phyloP scores from a whole-genome alignment of 2,888 invertebrate genomes.

The Monopis laevigella region DNA sequence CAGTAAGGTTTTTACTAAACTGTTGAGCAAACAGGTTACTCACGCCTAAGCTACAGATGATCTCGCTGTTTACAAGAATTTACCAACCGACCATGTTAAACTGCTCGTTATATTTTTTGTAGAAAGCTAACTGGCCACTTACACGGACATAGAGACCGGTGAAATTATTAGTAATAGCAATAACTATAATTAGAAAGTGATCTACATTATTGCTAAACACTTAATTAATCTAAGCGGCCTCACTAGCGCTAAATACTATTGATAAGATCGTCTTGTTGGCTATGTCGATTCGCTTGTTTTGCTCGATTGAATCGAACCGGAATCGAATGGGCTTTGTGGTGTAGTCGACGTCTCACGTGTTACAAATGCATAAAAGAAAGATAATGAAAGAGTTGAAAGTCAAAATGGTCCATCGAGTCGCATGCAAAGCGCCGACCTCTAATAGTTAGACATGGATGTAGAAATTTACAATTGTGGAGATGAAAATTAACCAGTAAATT shows the following conservation, averaged over 20 bases:
- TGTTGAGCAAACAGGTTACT: slow-evolving; percentile 15
- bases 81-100: neutral
- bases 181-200: too few relatives aligned
- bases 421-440: slow-evolving; percentile 1
- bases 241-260: too few relatives aligned
- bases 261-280: too few relatives aligned
- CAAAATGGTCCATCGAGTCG: slow-evolving; percentile 1
- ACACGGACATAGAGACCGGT: too few relatives aligned
- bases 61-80: neutral
- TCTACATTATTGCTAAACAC: too few relatives aligned
- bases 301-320: too few relatives aligned
- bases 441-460: slow-evolving; percentile 2
- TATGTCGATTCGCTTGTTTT: too few relatives aligned
- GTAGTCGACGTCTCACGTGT: neutral
- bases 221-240: too few relatives aligned
- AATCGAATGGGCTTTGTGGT: neutral
- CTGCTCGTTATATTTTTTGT: too few relatives aligned
- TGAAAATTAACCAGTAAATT: too few relatives aligned
- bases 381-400: slow-evolving; percentile 10
- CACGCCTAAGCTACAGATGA: slow-evolving; percentile 4
- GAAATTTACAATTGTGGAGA: neutral
- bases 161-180: too few relatives aligned
- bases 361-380: neutral
- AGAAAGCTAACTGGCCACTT: too few relatives aligned
- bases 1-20: slow-evolving; percentile 11